These are phyloP conservation scores for Forbesichthys agassizii DNA, from an alignment of 2,113 vertebrate species.

Conservation along the genomic window DNA sequence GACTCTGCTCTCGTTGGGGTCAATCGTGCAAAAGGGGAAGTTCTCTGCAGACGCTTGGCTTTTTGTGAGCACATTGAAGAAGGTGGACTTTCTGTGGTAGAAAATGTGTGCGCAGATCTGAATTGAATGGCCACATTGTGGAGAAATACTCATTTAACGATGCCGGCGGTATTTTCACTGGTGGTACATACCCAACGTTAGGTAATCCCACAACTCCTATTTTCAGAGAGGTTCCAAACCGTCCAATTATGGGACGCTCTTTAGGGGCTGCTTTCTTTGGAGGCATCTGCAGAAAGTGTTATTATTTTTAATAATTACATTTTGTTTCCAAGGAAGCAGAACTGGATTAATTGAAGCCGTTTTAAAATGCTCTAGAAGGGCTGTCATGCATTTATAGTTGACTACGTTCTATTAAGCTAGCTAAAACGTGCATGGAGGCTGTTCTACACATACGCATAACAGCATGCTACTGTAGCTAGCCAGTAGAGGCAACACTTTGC, in stretches of 20 bases:
- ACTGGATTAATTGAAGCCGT: too few species aligned
- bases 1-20: conserved; percentile 96
- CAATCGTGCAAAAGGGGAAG: conserved; percentile 98
- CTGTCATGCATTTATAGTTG: too few species aligned
- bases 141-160: too few species aligned
- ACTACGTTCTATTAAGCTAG: too few species aligned
- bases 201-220: conserved; percentile 98
- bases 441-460: too few species aligned
- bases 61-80: conserved; percentile 98
- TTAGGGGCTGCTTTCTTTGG: conserved; percentile 94
- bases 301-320: too few species aligned
- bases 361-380: too few species aligned
- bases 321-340: too few species aligned
- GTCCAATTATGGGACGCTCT: conserved; percentile 86
- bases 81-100: conserved; percentile 89
- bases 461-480: too few species aligned
- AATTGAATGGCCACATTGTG: too few species aligned
- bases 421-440: too few species aligned
- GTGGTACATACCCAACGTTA: conserved; percentile 91
- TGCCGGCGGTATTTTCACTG: neutral
- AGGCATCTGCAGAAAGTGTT: conserved; percentile 83
- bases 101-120: neutral
- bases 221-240: conserved; percentile 96
- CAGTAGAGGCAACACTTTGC: too few species aligned
- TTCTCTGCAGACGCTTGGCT: conserved; percentile 96